Evolutionary conservation across 2,113 vertebrate genomes (phyloP).

Genomic region (Opisthocomus hoazin): DNA sequence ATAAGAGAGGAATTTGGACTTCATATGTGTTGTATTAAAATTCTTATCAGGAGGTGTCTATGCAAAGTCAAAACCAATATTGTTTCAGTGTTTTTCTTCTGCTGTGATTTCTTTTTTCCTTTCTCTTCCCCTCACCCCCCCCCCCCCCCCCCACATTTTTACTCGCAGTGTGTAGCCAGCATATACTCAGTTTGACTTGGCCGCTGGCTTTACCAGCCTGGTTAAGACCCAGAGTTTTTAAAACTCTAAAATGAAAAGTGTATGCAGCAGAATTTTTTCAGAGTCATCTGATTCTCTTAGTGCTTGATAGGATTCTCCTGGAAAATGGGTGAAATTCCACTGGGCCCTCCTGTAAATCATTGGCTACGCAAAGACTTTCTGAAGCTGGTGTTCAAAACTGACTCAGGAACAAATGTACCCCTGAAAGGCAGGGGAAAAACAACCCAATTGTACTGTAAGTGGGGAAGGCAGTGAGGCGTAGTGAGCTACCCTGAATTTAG

Average conservation of each 20-base stretch:
- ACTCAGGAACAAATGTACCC: background rate
- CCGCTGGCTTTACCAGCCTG: background rate
- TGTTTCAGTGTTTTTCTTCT: background rate
- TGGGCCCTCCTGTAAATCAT: fast-evolving
- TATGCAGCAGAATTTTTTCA: background rate
- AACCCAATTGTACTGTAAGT: background rate
- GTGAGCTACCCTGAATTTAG: background rate
- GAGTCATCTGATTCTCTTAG: background rate
- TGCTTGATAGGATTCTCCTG: background rate
- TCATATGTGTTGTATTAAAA: conserved; percentile 37
- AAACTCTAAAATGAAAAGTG: background rate
- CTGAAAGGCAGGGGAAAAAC: background rate
- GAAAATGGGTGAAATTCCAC: background rate
- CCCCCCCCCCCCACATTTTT: background rate
- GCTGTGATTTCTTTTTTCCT: background rate
- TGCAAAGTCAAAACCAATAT: conserved; percentile 5
- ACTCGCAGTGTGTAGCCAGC: background rate
- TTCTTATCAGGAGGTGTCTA: background rate
- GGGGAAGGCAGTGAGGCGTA: background rate
- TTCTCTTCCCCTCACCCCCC: background rate
- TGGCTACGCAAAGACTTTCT: background rate
- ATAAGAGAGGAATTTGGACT: conserved; percentile 19
- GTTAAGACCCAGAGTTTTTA: background rate
- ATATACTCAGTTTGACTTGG: background rate
- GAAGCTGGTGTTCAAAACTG: background rate